A percentile compares a stretch with the other conserved stretches of the same genome.
These are phyloP conservation scores for Halictus rubicundus DNA, from an alignment of 1,140 invertebrate species.

Conservation along the genomic window DNA sequence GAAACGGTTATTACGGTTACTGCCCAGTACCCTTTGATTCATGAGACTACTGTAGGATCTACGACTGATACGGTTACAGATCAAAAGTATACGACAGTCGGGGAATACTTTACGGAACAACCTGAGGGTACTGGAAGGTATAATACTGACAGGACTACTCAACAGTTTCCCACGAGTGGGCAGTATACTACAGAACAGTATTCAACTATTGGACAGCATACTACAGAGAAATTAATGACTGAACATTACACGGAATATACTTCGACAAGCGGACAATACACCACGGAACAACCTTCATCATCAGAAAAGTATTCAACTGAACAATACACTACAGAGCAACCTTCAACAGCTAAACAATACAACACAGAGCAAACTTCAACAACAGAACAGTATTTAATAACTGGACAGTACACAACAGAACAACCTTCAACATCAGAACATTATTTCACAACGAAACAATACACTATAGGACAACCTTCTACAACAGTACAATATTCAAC, in stretches of 20 bases:
- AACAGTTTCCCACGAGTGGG: too few relatives aligned
- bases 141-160: too few relatives aligned
- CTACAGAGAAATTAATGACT: too few relatives aligned
- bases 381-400: background rate
- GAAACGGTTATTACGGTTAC: constrained; percentile 11
- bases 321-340: background rate
- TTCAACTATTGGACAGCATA: too few relatives aligned
- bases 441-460: background rate
- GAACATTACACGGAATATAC: background rate
- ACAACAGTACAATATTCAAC: background rate
- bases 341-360: too few relatives aligned
- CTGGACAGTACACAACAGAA: background rate
- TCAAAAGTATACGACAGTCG: too few relatives aligned
- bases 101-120: background rate
- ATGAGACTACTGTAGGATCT: constrained; percentile 7
- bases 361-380: background rate
- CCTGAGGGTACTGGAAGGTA: too few relatives aligned
- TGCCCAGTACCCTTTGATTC: constrained; percentile 6
- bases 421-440: background rate
- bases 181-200: too few relatives aligned
- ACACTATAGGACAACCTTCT: background rate
- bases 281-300: background rate
- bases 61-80: background rate
- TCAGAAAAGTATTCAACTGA: background rate
- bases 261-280: background rate